Evolutionary conservation across 2,888 invertebrate genomes (phyloP).

Genomic region (Protonemura montana): DNA sequence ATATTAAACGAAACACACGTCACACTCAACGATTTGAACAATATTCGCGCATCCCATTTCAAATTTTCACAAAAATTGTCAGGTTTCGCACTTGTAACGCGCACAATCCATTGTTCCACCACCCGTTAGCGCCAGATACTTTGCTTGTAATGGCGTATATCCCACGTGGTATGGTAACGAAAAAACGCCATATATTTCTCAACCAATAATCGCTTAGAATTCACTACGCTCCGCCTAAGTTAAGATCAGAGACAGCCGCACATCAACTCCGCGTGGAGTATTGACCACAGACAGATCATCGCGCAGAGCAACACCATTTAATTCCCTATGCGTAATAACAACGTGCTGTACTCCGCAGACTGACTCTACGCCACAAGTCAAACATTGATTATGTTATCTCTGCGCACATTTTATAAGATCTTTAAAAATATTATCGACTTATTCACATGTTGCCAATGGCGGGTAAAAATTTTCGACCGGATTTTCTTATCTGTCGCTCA

Average conservation of each 20-base stretch:
- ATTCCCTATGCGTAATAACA: slow-evolving; percentile 31
- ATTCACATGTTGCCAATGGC: background rate
- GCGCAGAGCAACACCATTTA: slow-evolving; percentile 27
- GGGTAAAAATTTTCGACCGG: background rate
- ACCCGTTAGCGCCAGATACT: slow-evolving; percentile 50
- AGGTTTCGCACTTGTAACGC: slow-evolving; percentile 51
- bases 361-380: background rate
- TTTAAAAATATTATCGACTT: background rate
- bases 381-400: background rate
- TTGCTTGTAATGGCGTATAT: slow-evolving; percentile 52
- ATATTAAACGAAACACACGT: slow-evolving; percentile 31
- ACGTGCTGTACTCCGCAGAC: slow-evolving; percentile 16
- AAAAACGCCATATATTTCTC: slow-evolving; percentile 50
- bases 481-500: background rate
- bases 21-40: slow-evolving; percentile 40
- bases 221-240: slow-evolving; percentile 52
- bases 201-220: slow-evolving; percentile 47
- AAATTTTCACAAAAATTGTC: slow-evolving; percentile 51
- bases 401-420: slow-evolving; percentile 12
- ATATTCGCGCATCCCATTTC: slow-evolving; percentile 51
- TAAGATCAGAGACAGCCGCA: slow-evolving; percentile 51
- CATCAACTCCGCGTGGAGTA: slow-evolving; percentile 58
- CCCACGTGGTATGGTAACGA: slow-evolving; percentile 51
- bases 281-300: slow-evolving; percentile 49
- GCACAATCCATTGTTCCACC: slow-evolving; percentile 52